Base-by-base conservation (phyloP, 2,888 invertebrate genomes). In the Drosophila yooni region DNA sequence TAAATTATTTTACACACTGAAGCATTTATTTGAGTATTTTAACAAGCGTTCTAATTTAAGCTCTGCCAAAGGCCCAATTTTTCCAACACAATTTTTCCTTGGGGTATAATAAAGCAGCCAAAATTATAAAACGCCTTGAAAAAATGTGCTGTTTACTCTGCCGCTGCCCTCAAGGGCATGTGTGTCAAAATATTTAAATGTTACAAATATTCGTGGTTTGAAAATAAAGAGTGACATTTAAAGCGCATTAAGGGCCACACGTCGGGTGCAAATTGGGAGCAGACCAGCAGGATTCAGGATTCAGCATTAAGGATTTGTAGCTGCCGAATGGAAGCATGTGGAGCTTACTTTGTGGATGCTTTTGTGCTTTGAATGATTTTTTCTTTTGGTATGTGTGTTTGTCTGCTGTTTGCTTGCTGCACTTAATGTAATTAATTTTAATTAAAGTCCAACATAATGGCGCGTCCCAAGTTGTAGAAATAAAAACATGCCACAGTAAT, bases 401-500 rank as follows among this genome's bases (percentile, higher is more conserved):
- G 72, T 71, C 72, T 83, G 75, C 76, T 88, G 85, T 83, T 83
- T 88, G 83, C 83, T 81, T 76, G 86, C 84, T 91, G 92, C 92
- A 91, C 92, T 92, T 92, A 92, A 92, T 92, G 92, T 92, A 92
- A 92, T 92, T 92, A 92, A 92, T 92, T 92, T 92, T 92, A 92
- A 92, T 92, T 92, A 92, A 92, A 92, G 91, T 91, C 88, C 89
- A 88, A 87, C 91, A 91, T 91, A 90, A 91, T 87, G 87, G 79
- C 52, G 58, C 51, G 61, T 57, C 66, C 68, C 64, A 66, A 79
- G 70, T 52, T 66, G 29, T 4, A 25, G 25, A 21, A 43, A 18
- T 13, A 10, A 79, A 80, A 81, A 81, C 69, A 84, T 76, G 74
- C 85, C 77, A 76, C 89, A 78, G 88, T 86, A 89, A 86, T 82